phyloP scores from a whole-genome alignment of 2,797 vertebrate species.

The Tympanoctomys barrerae region DNA sequence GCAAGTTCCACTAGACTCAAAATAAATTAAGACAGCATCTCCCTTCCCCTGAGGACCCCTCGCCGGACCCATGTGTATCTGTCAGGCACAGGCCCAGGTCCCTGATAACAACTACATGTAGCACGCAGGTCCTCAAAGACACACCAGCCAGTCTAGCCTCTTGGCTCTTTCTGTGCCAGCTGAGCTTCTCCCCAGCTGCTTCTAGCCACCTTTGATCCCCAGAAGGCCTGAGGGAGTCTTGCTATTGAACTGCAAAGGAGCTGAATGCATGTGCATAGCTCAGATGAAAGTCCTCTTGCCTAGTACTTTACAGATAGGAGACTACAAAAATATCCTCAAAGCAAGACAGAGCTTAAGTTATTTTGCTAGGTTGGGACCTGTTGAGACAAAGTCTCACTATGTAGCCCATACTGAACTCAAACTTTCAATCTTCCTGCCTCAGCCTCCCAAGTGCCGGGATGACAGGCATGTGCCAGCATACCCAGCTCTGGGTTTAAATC shows the following conservation, averaged over 20 bases:
- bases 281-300: not conserved
- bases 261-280: not conserved
- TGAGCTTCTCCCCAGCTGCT: not conserved
- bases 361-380: not conserved
- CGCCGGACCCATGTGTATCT: not conserved
- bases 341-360: not conserved
- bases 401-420: not conserved
- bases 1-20: slow-evolving; percentile 24
- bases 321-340: not conserved
- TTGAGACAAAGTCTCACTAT: not conserved
- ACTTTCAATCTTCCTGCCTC: not conserved
- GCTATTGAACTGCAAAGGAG: slow-evolving; percentile 42
- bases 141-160: not conserved
- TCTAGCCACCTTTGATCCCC: not conserved
- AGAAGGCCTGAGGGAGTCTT: not conserved
- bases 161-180: not conserved
- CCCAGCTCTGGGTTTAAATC: not conserved
- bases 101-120: not conserved
- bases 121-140: not conserved
- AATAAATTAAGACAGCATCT: not conserved
- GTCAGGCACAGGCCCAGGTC: not conserved
- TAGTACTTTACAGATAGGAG: not conserved
- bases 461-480: not conserved
- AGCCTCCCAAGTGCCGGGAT: not conserved
- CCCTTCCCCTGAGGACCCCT: not conserved